These are phyloP conservation scores for Ctenopoma multispine DNA, from an alignment of 2,797 vertebrate species.

Conservation along the genomic window DNA sequence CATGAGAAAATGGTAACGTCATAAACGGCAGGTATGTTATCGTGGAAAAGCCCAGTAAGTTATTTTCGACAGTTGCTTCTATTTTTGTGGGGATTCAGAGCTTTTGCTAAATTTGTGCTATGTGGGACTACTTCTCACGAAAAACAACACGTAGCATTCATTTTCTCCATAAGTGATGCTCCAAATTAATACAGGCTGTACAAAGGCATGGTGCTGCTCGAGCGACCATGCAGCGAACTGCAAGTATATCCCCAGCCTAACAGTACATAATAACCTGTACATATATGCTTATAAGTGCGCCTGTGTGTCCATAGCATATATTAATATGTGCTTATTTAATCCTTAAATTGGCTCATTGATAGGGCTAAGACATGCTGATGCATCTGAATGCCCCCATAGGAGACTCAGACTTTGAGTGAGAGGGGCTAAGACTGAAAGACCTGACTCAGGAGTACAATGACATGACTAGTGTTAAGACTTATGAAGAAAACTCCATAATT, in stretches of 20 bases:
- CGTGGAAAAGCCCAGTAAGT: too few species aligned
- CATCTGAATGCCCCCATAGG: conserved; percentile 39
- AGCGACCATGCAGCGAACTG: conserved; percentile 10
- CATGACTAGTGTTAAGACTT: conserved; percentile 11
- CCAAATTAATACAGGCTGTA: too few species aligned
- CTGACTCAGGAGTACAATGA: conserved; percentile 48
- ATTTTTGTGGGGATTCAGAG: too few species aligned
- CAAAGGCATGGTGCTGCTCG: conserved; percentile 9
- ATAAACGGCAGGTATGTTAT: too few species aligned
- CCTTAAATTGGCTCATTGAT: conserved; percentile 59
- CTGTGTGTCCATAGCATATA: background rate
- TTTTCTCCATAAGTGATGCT: too few species aligned
- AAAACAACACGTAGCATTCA: too few species aligned
- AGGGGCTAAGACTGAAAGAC: conserved; percentile 15
- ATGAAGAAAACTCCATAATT: background rate
- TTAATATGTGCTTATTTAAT: conserved; percentile 54
- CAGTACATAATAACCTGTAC: background rate
- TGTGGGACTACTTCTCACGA: too few species aligned
- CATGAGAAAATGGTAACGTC: too few species aligned
- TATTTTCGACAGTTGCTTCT: too few species aligned
- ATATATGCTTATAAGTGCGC: background rate
- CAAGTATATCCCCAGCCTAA: too few species aligned
- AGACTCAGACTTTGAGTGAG: background rate
- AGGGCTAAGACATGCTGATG: conserved; percentile 20
- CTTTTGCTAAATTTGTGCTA: too few species aligned